These are phyloP conservation scores for Porites australiensis DNA, from an alignment of 64 coral and sea anemone species.

Conservation along the genomic window DNA sequence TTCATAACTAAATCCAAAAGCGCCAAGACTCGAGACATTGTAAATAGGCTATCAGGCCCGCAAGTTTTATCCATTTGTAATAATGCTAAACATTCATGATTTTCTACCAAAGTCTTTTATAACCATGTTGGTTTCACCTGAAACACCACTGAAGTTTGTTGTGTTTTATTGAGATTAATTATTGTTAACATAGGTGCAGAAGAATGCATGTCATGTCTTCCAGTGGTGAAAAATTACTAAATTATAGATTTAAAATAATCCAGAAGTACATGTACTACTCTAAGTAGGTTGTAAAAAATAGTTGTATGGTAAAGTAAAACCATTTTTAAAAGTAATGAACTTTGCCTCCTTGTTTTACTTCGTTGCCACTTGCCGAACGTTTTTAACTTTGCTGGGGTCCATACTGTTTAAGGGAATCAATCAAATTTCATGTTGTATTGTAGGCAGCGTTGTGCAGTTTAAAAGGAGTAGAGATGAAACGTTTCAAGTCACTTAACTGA, in stretches of 20 bases:
- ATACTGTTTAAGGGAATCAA: too few relatives aligned
- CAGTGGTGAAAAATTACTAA: not conserved
- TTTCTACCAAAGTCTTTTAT: constrained; percentile 24
- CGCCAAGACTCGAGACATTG: constrained; percentile 17
- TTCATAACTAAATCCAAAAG: not conserved
- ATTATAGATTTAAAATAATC: constrained; percentile 20
- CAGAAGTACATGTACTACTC: constrained; percentile 2
- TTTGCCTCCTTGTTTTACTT: not conserved
- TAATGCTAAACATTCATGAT: constrained; percentile 41
- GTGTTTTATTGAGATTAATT: constrained; percentile 6
- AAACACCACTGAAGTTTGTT: not conserved
- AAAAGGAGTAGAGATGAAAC: too few relatives aligned
- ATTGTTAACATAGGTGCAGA: not conserved
- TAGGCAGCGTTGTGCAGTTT: too few relatives aligned
- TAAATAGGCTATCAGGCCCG: constrained; percentile 2
- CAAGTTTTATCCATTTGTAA: constrained; percentile 48
- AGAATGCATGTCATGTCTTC: not conserved
- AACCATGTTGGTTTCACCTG: not conserved
- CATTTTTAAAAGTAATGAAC: constrained; percentile 7
- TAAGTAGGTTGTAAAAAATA: not conserved
- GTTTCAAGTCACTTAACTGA: too few relatives aligned
- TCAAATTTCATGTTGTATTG: too few relatives aligned
- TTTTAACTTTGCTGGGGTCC: too few relatives aligned
- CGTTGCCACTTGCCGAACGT: too few relatives aligned
- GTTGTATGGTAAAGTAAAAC: constrained; percentile 39